Evolutionary conservation across 2,797 vertebrate genomes (phyloP), one percentile per base, ranked within the genome.

Genomic region (Pseudochirops cupreus): DNA sequence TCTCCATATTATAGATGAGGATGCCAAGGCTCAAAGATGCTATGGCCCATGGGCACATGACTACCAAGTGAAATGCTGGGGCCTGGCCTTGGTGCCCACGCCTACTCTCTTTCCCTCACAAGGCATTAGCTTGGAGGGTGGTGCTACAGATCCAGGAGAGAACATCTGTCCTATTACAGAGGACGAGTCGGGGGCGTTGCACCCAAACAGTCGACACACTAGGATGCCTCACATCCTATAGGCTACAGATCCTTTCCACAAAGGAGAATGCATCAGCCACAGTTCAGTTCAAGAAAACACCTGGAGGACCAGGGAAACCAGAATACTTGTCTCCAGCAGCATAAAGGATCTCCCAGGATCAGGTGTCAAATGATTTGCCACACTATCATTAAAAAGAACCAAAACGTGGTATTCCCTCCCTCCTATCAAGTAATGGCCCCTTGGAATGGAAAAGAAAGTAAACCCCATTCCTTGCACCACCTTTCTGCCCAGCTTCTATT

Each of bases 301-400:
- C 33, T 33, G 14, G 62, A 67, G 33, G 62, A 16, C 95, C 74
- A 94, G n/a, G 95, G 90, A 96, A 97, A 94, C 91, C 29, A 59
- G 55, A 59, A 95, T n/a, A 52, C 91, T n/a, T 0, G 5, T 33
- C 91, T 56, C 94, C 95, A 94, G 9, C 50, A 94, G 5, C 33
- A 33, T 5, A 67, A n/a, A 67, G 62, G 62, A 16, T 16, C 62
- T 31, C 62, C 4, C 59, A 82, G 0, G 93, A 57, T 92, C 94
- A 91, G 89, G 56, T 33, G 24, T 96, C 91, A 95, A 89, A 92
- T 33, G 59, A 62, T 62, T 62, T 31, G 24, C 62, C 33, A 67
- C 13, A 67, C 62, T 67, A 33, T 16, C 59, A 33, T 33, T 67
- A 67, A 67, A 67, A 67, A n/a, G 3, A 67, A 67, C 33, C 12